These are phyloP conservation scores for Danio jaintianensis DNA, from an alignment of 2,797 vertebrate species.

Conservation along the genomic window DNA sequence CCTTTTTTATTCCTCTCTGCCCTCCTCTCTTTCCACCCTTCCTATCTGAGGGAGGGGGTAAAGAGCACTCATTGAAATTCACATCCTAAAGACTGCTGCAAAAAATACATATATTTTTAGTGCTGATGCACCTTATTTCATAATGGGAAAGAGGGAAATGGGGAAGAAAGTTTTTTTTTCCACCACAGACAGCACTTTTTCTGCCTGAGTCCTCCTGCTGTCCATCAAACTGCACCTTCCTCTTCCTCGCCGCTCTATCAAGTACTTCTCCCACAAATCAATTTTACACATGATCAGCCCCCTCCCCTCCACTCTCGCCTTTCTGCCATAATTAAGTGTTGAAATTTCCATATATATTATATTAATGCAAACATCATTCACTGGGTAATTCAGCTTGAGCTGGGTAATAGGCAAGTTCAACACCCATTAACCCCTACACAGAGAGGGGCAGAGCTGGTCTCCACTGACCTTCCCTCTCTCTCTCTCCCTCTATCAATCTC, in stretches of 20 bases:
- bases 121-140: conserved; percentile 83
- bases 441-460: conserved; percentile 87
- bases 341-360: conserved; percentile 99
- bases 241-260: conserved; percentile 91
- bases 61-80: conserved; percentile 58
- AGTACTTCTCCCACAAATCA: conserved; percentile 99
- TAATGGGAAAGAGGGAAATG: conserved; percentile 73
- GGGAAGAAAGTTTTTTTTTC: conserved; percentile 66
- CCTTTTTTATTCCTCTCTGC: conserved; percentile 53
- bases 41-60: conserved; percentile 2
- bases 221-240: conserved; percentile 86
- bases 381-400: conserved; percentile 99
- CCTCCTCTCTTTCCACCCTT: conserved; percentile 58
- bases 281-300: conserved; percentile 99
- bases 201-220: conserved; percentile 84
- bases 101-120: conserved; percentile 76
- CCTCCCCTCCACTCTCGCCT: conserved; percentile 96
- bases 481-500: conserved; percentile 78
- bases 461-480: conserved; percentile 85
- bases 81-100: conserved; percentile 70
- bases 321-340: conserved; percentile 99
- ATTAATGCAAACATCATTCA: conserved; percentile 99
- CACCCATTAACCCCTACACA: conserved; percentile 99
- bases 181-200: conserved; percentile 82
- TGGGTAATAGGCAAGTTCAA: conserved; percentile 99